Conservation (phyloP, 2,797 vertebrate genomes). For the Fistularia tabacaria region DNA sequence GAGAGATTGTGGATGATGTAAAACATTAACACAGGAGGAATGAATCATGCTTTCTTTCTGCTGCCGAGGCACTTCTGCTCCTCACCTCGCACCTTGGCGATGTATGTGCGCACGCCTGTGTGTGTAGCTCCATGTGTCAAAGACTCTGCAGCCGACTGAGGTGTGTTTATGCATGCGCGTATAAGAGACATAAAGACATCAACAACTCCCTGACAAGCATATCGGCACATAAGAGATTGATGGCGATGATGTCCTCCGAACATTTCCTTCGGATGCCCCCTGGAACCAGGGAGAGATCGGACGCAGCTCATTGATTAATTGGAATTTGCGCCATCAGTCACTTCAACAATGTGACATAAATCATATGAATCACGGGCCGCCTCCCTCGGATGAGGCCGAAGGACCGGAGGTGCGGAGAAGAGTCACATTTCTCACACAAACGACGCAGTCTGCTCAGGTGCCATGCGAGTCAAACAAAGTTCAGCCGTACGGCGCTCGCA, state of each 20-base stretch:
- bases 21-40: conserved; percentile 53
- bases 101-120: conserved; percentile 3
- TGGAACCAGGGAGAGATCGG: conserved; percentile 70
- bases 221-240: conserved; percentile 73
- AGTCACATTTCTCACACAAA: conserved; percentile 32
- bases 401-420: conserved; percentile 19
- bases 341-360: conserved; percentile 74
- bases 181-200: conserved; percentile 59
- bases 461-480: conserved; percentile 13
- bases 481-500: conserved; percentile 5
- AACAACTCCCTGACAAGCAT: conserved; percentile 49
- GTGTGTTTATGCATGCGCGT: conserved; percentile 12
- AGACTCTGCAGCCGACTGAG: conserved; percentile 5
- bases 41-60: conserved; percentile 52
- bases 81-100: conserved; percentile 20
- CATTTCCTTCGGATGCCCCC: conserved; percentile 72
- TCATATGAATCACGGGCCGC: conserved; percentile 76
- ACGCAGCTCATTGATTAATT: conserved; percentile 85
- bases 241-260: conserved; percentile 77
- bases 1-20: conserved; percentile 54
- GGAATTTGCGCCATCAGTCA: conserved; percentile 84
- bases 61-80: conserved; percentile 28
- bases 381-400: conserved; percentile 29
- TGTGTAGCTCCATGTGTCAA: conserved; percentile 13
- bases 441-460: conserved; percentile 7